Percentiles rank a stretch among this genome's conserved stretches.
These are phyloP conservation scores for Bombus pascuorum DNA, from an alignment of 1,140 invertebrate genomes.

Conservation along the genomic window DNA sequence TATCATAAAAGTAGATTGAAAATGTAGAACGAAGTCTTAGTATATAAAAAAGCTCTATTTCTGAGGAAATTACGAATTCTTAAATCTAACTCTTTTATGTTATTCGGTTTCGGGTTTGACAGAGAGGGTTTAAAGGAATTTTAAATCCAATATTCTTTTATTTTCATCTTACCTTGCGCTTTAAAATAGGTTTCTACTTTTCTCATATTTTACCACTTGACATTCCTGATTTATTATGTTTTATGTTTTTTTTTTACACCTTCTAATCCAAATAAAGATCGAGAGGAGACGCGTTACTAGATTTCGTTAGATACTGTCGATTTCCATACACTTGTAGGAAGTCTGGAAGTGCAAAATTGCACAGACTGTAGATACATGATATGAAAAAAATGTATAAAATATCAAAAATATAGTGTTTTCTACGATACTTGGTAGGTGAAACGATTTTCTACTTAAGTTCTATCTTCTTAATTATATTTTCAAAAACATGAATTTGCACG, in stretches of 20 bases:
- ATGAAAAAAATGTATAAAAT: no score
- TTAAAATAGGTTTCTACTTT: not conserved
- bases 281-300: not conserved
- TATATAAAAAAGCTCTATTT: not conserved
- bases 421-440: no score
- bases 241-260: not conserved
- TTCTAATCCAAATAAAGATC: not conserved
- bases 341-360: no score
- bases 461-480: no score
- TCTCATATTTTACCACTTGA: not conserved
- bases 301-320: no score
- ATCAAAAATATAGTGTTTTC: no score
- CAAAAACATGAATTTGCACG: no score
- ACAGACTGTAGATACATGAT: no score
- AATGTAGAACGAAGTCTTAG: not conserved
- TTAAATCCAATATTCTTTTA: not conserved
- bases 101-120: not conserved
- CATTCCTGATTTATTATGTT: not conserved
- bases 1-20: not conserved
- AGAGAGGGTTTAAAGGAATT: not conserved
- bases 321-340: no score
- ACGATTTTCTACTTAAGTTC: no score
- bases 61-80: not conserved
- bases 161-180: not conserved
- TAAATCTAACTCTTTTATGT: not conserved